Base-by-base conservation (phyloP, 2,888 invertebrate genomes). In the Drosophila emarginata region DNA sequence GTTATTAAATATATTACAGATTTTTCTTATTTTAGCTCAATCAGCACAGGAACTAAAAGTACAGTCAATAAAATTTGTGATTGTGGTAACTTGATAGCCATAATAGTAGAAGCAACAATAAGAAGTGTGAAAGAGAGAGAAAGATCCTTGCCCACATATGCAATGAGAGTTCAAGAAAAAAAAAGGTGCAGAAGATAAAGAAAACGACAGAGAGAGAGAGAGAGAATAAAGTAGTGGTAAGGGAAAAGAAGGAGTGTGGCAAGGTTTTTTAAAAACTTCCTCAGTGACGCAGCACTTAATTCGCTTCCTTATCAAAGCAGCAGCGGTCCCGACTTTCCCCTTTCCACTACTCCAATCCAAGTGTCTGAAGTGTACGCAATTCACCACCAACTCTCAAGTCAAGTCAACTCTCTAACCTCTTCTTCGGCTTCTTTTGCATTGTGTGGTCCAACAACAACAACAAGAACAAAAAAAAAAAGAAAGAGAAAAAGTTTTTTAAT, bases 401-500 rank as follows among this genome's bases (percentile, higher is more conserved):
- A 15, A 45, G 9, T 14, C 5, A 23, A 15, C 52, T 28, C 54
- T 32, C 15, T 40, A 18, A 45, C 23, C 15, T 56, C 9, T 72
- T 52, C 11, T 39, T 28, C 32, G 18, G 53, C 28, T 36, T 53
- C 59, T 69, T 28, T 65, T 72, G 72, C 72, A 78, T 78, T 76
- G 77, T 78, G 73, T 67, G 74, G 78, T 78, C 67, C 71, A 85
- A 61, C 64, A 69, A 74, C 32, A 32, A 32, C 9, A 9, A 32
- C 1, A 32, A 32, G 1, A 32, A 32, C 28, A 28, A 9, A 32
- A 32, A 2, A 32, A 32, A 32, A 11, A 32, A 32, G 32, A 32
- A 32, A 32, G 32, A 32, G 32, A 75, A 77, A 80, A 87, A 87
- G 65, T 87, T 87, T 87, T 87, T 87, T 87, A 87, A 87, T 87